Evolutionary conservation across 2,888 invertebrate genomes (phyloP).

Genomic region (Drosophila mulleri): DNA sequence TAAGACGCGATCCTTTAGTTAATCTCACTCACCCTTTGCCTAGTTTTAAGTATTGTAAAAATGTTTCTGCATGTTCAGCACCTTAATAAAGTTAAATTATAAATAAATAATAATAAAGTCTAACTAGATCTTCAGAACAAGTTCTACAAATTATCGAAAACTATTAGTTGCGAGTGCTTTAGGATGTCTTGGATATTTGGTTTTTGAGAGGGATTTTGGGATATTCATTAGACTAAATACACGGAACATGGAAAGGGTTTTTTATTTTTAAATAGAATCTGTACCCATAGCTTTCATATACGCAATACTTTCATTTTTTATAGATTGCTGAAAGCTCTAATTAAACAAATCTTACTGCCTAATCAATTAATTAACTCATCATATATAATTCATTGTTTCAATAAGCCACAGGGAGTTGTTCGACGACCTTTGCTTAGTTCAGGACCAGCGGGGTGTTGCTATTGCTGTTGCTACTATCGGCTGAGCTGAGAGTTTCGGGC

Average conservation of each 20-base stretch:
- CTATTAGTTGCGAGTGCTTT: no score
- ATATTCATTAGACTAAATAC: no score
- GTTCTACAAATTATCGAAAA: not conserved
- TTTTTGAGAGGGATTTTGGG: no score
- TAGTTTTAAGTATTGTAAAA: constrained; percentile 78
- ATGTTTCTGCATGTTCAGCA: constrained; percentile 67
- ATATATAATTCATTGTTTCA: constrained; percentile 3
- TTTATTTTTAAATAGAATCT: no score
- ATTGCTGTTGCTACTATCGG: constrained; percentile 85
- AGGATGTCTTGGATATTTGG: no score
- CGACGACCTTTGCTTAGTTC: constrained; percentile 38
- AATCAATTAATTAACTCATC: not conserved
- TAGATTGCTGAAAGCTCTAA: not conserved
- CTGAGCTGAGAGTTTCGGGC: constrained; percentile 85
- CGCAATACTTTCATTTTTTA: not conserved
- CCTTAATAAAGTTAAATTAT: constrained; percentile 71
- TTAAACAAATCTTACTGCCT: not conserved
- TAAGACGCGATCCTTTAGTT: constrained; percentile 65
- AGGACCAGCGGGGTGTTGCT: constrained; percentile 78
- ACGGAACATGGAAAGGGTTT: no score
- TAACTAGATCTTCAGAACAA: not conserved
- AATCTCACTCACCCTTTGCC: constrained; percentile 65
- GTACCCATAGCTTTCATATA: not conserved
- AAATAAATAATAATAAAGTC: constrained; percentile 48
- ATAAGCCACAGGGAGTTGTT: not conserved